These are phyloP conservation scores for Chymomyza fuscimana DNA, from an alignment of 2,888 invertebrate species.

Conservation along the genomic window DNA sequence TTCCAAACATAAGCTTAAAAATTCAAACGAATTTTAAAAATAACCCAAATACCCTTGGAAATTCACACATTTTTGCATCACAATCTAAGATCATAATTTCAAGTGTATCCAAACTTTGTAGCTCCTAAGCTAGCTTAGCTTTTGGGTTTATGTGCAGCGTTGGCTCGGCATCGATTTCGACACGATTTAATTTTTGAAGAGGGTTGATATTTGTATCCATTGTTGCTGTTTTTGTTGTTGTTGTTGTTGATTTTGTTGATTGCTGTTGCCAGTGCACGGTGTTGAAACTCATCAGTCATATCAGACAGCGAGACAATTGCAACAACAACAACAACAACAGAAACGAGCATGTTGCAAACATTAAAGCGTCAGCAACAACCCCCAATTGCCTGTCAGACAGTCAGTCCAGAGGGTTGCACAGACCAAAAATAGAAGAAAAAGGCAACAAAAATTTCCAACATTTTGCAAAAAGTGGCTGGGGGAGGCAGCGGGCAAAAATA, in stretches of 20 bases:
- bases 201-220: constrained; percentile 50
- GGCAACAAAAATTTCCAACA: constrained; percentile 31
- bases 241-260: constrained; percentile 14
- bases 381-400: neutral
- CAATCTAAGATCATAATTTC: neutral
- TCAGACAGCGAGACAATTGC: constrained; percentile 33
- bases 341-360: constrained; percentile 42
- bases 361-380: constrained; percentile 21
- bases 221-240: constrained; percentile 37
- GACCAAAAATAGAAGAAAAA: constrained; percentile 4
- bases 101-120: neutral
- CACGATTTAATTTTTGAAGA: constrained; percentile 71
- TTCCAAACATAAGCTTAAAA: too few species aligned
- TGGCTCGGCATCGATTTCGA: constrained; percentile 65
- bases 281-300: constrained; percentile 67
- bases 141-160: neutral
- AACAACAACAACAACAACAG: neutral
- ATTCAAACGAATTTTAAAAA: too few species aligned
- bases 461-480: constrained; percentile 42
- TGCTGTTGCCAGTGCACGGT: constrained; percentile 43
- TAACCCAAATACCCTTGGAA: too few species aligned
- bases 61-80: neutral
- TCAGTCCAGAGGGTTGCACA: constrained; percentile 31
- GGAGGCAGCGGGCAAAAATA: constrained; percentile 36
- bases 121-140: neutral